Percentiles rank a stretch among this genome's conserved stretches.
Evolutionary conservation across 2,797 vertebrate species (phyloP).

Genomic region (Gallinago nigripennis): DNA sequence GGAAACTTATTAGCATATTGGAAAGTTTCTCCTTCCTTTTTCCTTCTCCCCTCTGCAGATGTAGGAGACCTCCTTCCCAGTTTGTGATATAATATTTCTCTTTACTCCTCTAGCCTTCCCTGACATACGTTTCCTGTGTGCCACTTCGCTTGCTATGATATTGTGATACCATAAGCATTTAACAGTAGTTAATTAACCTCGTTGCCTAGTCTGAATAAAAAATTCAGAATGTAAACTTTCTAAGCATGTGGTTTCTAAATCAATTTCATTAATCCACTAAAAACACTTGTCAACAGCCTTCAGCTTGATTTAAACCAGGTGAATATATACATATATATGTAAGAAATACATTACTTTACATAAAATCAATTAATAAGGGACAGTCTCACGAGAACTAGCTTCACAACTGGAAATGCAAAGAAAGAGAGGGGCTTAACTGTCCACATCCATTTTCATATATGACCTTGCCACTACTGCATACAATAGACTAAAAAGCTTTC

Average conservation of each 20-base stretch:
- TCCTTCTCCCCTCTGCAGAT: background rate
- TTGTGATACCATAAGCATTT: background rate
- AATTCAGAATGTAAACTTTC: background rate
- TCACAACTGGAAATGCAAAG: background rate
- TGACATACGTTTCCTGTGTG: background rate
- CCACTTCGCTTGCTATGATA: background rate
- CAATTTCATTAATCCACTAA: background rate
- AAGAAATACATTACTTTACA: background rate
- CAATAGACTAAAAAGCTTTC: background rate
- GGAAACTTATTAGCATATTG: background rate
- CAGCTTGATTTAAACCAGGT: background rate
- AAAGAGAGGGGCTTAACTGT: background rate
- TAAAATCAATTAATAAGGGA: background rate
- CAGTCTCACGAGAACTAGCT: background rate
- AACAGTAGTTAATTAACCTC: background rate
- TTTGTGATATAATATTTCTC: background rate
- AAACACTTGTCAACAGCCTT: background rate
- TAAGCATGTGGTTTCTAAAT: background rate
- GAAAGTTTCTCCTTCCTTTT: slow-evolving; percentile 15
- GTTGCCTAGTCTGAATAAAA: background rate
- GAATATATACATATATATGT: background rate
- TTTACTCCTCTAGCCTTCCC: background rate
- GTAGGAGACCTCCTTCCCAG: background rate
- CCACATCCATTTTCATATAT: background rate
- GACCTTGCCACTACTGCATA: background rate